Evolutionary conservation across 1,140 invertebrate species (phyloP).

Genomic region (Brachionus plicatilis): DNA sequence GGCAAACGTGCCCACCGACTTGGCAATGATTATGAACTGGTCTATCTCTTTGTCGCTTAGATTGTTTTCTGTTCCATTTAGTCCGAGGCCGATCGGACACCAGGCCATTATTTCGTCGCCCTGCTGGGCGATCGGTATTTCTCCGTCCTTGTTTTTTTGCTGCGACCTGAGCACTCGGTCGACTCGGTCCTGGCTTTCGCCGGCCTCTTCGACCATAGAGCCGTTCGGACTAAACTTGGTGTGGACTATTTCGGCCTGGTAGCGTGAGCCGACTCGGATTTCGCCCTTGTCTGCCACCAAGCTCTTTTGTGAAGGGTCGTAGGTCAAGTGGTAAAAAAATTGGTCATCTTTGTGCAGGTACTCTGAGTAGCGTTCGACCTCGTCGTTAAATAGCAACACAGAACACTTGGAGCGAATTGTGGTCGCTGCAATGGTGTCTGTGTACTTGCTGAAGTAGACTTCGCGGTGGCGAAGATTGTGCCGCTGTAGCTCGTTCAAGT

Average conservation of each 20-base stretch:
- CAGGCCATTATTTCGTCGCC: conserved; percentile 76
- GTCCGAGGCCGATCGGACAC: conserved; percentile 63
- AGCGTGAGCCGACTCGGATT: conserved; percentile 84
- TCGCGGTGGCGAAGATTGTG: conserved; percentile 95
- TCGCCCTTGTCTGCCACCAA: conserved; percentile 90
- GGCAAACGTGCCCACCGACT: conserved; percentile 95
- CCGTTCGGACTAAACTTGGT: conserved; percentile 38
- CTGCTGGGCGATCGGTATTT: conserved; percentile 61
- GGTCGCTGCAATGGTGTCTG: conserved; percentile 90
- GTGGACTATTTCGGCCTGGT: conserved; percentile 75
- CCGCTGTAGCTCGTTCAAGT: conserved; percentile 60
- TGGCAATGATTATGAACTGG: conserved; percentile 93
- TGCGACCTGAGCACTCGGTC: conserved; percentile 33
- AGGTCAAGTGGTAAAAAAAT: conserved; percentile 99
- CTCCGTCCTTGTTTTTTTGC: conserved; percentile 59
- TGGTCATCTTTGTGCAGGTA: conserved; percentile 62
- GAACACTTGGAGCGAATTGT: conserved; percentile 98
- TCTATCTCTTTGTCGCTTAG: conserved; percentile 91
- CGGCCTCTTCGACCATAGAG: background rate
- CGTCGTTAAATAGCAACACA: conserved; percentile 95
- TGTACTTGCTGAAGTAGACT: conserved; percentile 91
- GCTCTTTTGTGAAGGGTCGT: conserved; percentile 96
- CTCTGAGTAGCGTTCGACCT: conserved; percentile 67
- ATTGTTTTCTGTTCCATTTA: conserved; percentile 64
- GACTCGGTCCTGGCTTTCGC: conserved; percentile 42